These are phyloP conservation scores for Lochmaea crataegi DNA, from an alignment of 2,888 invertebrate genomes.

Conservation along the genomic window DNA sequence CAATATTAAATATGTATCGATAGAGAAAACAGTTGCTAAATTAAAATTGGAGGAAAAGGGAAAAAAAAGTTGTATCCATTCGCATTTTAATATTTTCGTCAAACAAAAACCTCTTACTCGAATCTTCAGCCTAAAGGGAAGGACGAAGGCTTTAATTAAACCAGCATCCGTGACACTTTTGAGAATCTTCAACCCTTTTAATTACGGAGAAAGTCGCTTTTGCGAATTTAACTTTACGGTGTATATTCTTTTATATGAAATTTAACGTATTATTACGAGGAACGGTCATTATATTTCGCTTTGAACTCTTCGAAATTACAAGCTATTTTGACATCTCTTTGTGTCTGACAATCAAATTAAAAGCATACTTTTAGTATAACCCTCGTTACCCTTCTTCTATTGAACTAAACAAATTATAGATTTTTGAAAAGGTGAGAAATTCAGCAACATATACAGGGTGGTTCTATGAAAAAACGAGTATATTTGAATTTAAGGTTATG, in stretches of 20 bases:
- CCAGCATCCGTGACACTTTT: conserved; percentile 35
- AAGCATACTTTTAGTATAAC: no score
- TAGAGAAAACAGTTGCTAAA: background rate
- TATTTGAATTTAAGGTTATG: no score
- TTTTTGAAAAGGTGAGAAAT: no score
- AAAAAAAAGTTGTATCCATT: background rate
- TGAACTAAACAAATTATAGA: no score
- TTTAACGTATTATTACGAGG: background rate
- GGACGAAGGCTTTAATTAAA: conserved; percentile 32
- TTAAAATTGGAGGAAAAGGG: background rate
- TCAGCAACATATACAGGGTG: no score
- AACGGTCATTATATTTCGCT: no score
- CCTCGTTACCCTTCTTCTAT: no score
- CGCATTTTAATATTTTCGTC: conserved; percentile 16
- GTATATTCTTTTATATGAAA: background rate
- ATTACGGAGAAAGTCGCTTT: conserved; percentile 47
- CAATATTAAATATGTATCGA: no score
- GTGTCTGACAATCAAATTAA: no score
- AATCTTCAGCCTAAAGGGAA: conserved; percentile 22
- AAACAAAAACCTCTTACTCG: conserved; percentile 18
- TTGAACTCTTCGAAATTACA: no score
- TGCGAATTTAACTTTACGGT: conserved; percentile 47
- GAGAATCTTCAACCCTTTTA: conserved; percentile 42
- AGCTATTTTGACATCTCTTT: no score
- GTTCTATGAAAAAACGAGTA: no score